Conservation (phyloP, 2,113 vertebrate species). For the Isurus oxyrinchus region DNA sequence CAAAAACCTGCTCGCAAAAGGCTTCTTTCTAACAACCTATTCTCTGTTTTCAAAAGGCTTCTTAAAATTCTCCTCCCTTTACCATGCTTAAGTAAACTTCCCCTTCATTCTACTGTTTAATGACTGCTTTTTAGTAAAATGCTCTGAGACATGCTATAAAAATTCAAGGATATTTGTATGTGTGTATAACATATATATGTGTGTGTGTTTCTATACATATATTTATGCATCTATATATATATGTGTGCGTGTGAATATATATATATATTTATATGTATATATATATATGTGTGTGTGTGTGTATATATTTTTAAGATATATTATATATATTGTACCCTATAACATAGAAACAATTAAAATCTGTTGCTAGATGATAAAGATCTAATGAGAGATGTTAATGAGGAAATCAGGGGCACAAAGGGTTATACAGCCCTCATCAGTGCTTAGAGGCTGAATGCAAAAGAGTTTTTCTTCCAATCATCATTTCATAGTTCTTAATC, state of each 20-base stretch:
- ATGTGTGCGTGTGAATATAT: too few relatives aligned
- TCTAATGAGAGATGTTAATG: neutral
- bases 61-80: neutral
- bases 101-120: neutral
- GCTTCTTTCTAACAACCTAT: neutral
- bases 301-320: neutral
- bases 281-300: too few relatives aligned
- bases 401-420: neutral
- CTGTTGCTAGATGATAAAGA: neutral
- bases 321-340: neutral
- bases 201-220: too few relatives aligned
- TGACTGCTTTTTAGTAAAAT: neutral
- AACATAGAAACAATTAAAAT: neutral
- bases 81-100: neutral
- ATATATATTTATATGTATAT: too few relatives aligned
- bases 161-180: neutral
- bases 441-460: neutral
- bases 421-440: neutral
- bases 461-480: neutral
- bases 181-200: too few relatives aligned
- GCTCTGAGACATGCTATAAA: neutral
- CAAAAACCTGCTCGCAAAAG: neutral
- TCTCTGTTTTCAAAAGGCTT: neutral
- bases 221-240: neutral
- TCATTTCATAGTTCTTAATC: neutral